Conservation (phyloP, 1,140 invertebrate genomes). For the Leptoteleia sp. region DNA sequence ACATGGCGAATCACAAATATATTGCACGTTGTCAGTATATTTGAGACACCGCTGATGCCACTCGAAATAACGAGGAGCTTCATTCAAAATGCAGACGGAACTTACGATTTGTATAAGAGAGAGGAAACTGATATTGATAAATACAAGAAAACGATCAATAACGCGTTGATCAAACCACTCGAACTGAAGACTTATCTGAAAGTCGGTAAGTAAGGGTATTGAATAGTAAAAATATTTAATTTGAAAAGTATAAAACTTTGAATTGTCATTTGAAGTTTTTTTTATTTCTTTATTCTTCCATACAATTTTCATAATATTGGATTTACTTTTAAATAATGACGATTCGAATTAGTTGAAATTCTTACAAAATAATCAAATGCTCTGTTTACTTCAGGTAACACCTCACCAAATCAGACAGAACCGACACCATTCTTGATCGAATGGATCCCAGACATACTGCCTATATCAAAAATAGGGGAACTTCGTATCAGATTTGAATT, state of each 20-base stretch:
- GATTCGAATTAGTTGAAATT: too few relatives aligned
- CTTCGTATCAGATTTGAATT: conserved; percentile 86
- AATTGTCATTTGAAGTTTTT: too few relatives aligned
- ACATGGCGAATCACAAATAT: conserved; percentile 89
- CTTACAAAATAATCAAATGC: background rate
- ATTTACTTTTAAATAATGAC: too few relatives aligned
- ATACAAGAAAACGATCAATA: conserved; percentile 79
- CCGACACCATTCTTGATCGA: conserved; percentile 88
- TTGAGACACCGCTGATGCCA: conserved; percentile 86
- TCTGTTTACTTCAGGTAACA: conserved; percentile 81
- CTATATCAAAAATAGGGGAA: conserved; percentile 86
- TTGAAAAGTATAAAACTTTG: too few relatives aligned
- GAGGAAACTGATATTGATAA: conserved; percentile 82
- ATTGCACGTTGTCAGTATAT: conserved; percentile 88
- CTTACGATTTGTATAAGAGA: conserved; percentile 83
- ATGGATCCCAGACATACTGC: conserved; percentile 89
- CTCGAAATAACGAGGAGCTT: conserved; percentile 86
- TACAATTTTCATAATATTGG: too few relatives aligned
- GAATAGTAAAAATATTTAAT: conserved; percentile 3
- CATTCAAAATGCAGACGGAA: conserved; percentile 85
- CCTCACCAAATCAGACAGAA: conserved; percentile 83
- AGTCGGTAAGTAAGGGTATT: conserved; percentile 83
- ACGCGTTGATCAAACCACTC: conserved; percentile 84
- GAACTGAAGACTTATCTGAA: conserved; percentile 87
- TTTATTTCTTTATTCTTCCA: too few relatives aligned